Percentiles rank a stretch among this genome's conserved stretches.
These are phyloP conservation scores for Carassius auratus DNA, from an alignment of 2,113 vertebrate species.

Conservation along the genomic window DNA sequence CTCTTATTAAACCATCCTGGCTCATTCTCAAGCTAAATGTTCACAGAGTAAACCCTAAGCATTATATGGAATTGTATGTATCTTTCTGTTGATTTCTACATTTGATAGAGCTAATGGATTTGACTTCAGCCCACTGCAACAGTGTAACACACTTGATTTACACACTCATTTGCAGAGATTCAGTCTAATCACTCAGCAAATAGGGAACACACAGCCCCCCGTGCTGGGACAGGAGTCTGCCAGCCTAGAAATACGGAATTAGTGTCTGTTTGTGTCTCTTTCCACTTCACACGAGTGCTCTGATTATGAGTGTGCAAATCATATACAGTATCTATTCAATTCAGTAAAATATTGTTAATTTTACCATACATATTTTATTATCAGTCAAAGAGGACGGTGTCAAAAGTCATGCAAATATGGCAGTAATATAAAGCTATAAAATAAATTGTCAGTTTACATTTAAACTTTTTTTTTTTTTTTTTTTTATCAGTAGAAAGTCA, in stretches of 20 bases:
- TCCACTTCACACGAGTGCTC: not conserved
- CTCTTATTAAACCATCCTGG: not conserved
- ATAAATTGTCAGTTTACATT: no score
- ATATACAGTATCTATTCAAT: no score
- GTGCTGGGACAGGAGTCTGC: constrained; percentile 42
- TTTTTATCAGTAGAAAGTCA: no score
- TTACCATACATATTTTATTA: no score
- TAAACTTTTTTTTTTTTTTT: no score
- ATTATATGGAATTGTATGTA: not conserved
- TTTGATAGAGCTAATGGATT: not conserved
- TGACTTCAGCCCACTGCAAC: not conserved
- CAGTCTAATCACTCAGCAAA: constrained; percentile 45
- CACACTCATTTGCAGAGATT: constrained; percentile 49
- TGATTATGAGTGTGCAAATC: no score
- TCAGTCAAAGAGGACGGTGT: no score
- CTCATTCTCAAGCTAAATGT: not conserved
- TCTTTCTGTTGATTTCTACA: not conserved
- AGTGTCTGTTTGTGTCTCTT: constrained; percentile 4
- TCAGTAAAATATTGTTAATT: no score
- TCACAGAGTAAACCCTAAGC: not conserved
- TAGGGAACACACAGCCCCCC: constrained; percentile 44
- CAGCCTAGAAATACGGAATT: constrained; percentile 27
- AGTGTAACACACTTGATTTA: constrained; percentile 28
- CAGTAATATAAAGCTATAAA: no score
- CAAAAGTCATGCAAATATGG: no score